Evolutionary conservation across 2,888 invertebrate genomes (phyloP), one percentile per base, ranked within the genome.

Genomic region (Caenorhabditis panamensis): DNA sequence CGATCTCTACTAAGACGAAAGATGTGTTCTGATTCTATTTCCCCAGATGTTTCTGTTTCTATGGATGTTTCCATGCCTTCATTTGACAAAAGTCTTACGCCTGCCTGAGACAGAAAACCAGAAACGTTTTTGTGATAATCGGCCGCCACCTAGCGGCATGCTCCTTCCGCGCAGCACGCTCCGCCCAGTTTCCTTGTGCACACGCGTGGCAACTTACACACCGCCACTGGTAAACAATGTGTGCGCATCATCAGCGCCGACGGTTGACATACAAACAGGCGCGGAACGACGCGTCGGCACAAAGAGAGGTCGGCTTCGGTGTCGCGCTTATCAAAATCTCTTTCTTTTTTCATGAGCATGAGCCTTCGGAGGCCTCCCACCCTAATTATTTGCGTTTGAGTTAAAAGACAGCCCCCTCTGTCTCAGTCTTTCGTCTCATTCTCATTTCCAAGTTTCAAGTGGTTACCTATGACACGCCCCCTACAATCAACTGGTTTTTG

Each of bases 161-260:
- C 41, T 53, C 28, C 24, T 59, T 69, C 13, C 41, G 41, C 51
- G n/a, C 22, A 47, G 16, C 11, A 11, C 37, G 31, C 31, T 41
- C 41, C 41, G 41, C 41, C 2, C 41, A 13, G 13, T 6, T 13
- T 41, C 13, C 36, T 51, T 64, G 49, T 36, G 68, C 67, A 59
- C 51, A 58, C 63, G 31, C 49, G 47, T 56, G 72, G 56, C 75
- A 75, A 75, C 61, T 67, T 75, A 61, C 67, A 67, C 67, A 67
- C 75, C 53, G 77, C 77, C 77, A 71, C 66, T 75, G 63, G 78
- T 78, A 78, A 78, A 78, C 78, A 78, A 71, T 66, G 71, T 78
- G 66, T 71, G 71, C 71, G 71, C 78, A 71, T 71, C 77, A 69
- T 63, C 58, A 49, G 61, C 59, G 24, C 26, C 73, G n/a, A n/a